Evolutionary conservation across 2,113 vertebrate genomes (phyloP), one percentile per base, ranked within the genome.

Genomic region (Malaclemys terrapin): DNA sequence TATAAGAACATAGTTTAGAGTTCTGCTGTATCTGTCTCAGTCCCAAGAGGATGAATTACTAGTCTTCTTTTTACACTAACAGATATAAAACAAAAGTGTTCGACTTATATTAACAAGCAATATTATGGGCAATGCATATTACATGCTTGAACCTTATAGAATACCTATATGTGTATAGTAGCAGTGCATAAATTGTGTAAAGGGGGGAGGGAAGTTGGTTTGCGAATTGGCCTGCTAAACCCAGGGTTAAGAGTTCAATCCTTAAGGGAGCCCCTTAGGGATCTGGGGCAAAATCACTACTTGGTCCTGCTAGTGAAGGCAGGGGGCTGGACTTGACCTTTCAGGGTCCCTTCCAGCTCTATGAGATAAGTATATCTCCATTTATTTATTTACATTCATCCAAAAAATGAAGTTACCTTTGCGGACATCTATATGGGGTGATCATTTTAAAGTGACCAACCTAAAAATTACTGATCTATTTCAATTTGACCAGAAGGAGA

Each of bases 11-110:
- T 2, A 47, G 27, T 57, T 84, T 42, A 62, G 6, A 69, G 7
- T 79, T 82, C 76, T 45, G 22, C 10, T 69, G 49, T 31, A 25
- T n/a, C 35, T 75, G 50, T 85, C 76, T 92, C 80, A 52, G 25
- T 75, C 93, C 85, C 75, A 92, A 53, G 89, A 83, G 53, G 0
- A 82, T n/a, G 54, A 84, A 81, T 50, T 31, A 88, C 19, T 53
- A 88, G 75, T 14, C 19, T 35, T 42, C 69, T 59, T 65, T 5
- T 53, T 50, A 42, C 0, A 78, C 22, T 0, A 88, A 45, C 27
- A 89, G 85, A 35, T 4, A 3, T 31, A 59, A 80, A 84, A 84
- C 6, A 17, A 17, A 91, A 62, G 78, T 86, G 78, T 94, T 0
- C 0, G 4, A 69, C 65, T 12, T 69, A 12, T 27, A 78, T 47